Evolutionary conservation across 2,888 invertebrate genomes (phyloP).

Genomic region (Cephalotes varians): DNA sequence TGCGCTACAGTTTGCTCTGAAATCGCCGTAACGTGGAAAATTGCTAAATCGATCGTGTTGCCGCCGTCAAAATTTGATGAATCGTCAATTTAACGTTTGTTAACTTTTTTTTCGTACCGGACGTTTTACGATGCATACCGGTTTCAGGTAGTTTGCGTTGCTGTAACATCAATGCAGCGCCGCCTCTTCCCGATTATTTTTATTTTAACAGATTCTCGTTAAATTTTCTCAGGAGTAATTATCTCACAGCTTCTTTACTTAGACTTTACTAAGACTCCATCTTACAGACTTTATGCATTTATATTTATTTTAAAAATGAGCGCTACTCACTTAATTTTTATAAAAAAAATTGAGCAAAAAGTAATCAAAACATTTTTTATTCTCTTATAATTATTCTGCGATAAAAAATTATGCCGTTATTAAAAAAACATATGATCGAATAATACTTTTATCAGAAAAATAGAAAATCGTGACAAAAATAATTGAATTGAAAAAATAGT

Average conservation of each 20-base stretch:
- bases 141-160: slow-evolving; percentile 30
- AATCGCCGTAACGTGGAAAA: slow-evolving; percentile 13
- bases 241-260: background rate
- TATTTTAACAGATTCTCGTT: background rate
- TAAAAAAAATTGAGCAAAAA: background rate
- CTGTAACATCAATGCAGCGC: background rate
- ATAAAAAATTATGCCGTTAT: too few species aligned
- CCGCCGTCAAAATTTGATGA: slow-evolving; percentile 26
- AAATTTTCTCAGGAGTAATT: background rate
- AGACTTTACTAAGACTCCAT: background rate
- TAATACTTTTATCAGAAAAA: background rate
- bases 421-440: background rate
- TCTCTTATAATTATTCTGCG: background rate
- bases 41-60: slow-evolving; percentile 26
- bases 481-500: background rate
- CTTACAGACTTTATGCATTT: background rate
- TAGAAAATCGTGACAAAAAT: background rate
- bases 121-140: slow-evolving; percentile 19
- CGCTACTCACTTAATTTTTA: background rate
- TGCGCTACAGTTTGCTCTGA: background rate
- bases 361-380: background rate
- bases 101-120: slow-evolving; percentile 13
- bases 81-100: slow-evolving; percentile 35
- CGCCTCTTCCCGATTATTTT: background rate
- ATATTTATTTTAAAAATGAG: background rate